These are phyloP conservation scores for Oreochromis tanganicae DNA, from an alignment of 2,113 vertebrate species.

Conservation along the genomic window DNA sequence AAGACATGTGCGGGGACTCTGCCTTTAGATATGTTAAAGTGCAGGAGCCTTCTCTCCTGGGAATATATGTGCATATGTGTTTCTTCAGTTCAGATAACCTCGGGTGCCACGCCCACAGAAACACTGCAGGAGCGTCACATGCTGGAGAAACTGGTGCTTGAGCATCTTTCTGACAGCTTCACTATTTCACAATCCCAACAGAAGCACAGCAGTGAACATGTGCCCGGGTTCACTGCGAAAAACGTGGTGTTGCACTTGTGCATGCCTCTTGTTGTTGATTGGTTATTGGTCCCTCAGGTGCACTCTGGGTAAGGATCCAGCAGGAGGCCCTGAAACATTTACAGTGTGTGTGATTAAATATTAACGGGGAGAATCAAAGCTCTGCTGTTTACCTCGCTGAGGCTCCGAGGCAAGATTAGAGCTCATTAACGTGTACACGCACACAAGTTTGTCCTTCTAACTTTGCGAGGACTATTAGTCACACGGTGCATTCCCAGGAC, in stretches of 20 bases:
- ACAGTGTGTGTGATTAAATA: constrained; percentile 1
- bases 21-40: background rate
- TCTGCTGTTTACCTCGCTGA: background rate
- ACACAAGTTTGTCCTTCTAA: background rate
- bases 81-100: background rate
- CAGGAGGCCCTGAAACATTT: background rate
- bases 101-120: background rate
- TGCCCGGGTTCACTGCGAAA: background rate
- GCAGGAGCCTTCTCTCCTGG: background rate
- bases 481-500: background rate
- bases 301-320: background rate
- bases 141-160: background rate
- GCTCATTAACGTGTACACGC: background rate
- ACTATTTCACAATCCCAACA: background rate
- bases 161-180: background rate
- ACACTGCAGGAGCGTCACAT: background rate
- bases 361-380: constrained; percentile 22
- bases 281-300: background rate
- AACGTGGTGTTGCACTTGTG: background rate
- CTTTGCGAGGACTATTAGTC: background rate
- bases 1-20: accelerated
- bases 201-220: background rate
- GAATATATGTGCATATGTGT: background rate
- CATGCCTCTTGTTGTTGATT: background rate
- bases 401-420: constrained; percentile 16